These are phyloP conservation scores for Alentia gelatinosa DNA, from an alignment of 2,888 invertebrate genomes.

Conservation along the genomic window DNA sequence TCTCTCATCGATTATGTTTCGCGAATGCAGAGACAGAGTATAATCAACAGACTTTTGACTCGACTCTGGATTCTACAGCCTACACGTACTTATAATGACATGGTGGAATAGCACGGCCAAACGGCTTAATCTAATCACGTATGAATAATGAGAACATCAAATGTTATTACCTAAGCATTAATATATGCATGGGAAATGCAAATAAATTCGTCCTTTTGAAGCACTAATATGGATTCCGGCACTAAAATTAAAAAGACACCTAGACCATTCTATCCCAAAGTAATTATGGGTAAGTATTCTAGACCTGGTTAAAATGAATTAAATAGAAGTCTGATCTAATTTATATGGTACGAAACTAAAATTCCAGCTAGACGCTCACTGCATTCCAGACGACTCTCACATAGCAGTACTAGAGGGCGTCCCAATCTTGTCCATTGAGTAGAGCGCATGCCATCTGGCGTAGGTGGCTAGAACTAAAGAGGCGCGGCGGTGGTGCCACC, in stretches of 20 bases:
- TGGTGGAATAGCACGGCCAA: background rate
- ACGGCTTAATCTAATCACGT: background rate
- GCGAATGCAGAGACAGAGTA: background rate
- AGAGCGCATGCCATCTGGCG: background rate
- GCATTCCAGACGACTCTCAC: background rate
- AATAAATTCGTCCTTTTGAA: no score
- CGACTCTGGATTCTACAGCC: background rate
- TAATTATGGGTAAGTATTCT: no score
- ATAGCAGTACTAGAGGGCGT: background rate
- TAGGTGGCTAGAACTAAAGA: background rate
- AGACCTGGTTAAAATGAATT: background rate
- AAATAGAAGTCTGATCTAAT: background rate
- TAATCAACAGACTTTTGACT: background rate
- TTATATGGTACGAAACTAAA: background rate
- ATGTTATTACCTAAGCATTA: background rate
- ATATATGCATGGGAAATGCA: background rate
- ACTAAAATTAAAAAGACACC: no score
- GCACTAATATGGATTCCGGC: no score
- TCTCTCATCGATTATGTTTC: background rate
- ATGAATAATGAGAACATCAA: background rate
- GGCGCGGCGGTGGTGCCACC: constrained; percentile 1
- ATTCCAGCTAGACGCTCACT: background rate
- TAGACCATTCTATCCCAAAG: no score
- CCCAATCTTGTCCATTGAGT: background rate
- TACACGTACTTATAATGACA: background rate